Base-by-base conservation (phyloP, 1,140 invertebrate species). In the Dysdera silvatica region DNA sequence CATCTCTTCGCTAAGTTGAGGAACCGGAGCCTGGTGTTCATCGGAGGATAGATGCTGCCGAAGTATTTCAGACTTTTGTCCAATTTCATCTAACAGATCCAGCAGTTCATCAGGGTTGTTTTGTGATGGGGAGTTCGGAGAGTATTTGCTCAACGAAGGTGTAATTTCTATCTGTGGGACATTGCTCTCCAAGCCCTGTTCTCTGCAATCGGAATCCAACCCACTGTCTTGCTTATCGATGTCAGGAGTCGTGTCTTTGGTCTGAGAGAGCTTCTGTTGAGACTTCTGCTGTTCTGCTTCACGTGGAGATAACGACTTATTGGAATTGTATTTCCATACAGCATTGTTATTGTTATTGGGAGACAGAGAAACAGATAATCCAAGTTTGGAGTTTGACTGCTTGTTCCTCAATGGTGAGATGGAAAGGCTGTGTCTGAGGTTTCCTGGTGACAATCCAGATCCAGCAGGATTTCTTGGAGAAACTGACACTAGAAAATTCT, bases 161-260 rank as follows among this genome's bases (percentile, higher is more conserved):
- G 55, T 52, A 16, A 37, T 33, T 16, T 63, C 61, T n/a, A n/a
- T n/a, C n/a, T n/a, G n/a, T 18, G 40, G 14, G 4, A 41, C n/a
- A 5, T 18, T 41, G 6, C 12, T 14, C 6, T 0, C 12, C 6
- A 20, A 41, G 59, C 59, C 12, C 14, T 51, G 43, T 35, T 65
- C 54, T 33, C 62, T 48, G 35, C 55, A 58, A 20, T 65, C 62
- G 3, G 62, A 65, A 45, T 65, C 62, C 29, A 65, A 58, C 2
- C 62, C 62, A 53, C 62, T 65, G 33, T 65, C 62, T 47, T 65
- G 62, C 40, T 65, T 65, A 53, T 65, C 62, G 40, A 54, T 58
- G 31, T 65, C 62, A 45, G 53, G 53, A 20, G 45, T 43, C 20
- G 43, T 40, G n/a, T 63, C 61, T 16, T 63, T 63, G 18, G n/a